phyloP scores from a whole-genome alignment of 2,888 invertebrate genomes.

The Cheilosia vernalis region DNA sequence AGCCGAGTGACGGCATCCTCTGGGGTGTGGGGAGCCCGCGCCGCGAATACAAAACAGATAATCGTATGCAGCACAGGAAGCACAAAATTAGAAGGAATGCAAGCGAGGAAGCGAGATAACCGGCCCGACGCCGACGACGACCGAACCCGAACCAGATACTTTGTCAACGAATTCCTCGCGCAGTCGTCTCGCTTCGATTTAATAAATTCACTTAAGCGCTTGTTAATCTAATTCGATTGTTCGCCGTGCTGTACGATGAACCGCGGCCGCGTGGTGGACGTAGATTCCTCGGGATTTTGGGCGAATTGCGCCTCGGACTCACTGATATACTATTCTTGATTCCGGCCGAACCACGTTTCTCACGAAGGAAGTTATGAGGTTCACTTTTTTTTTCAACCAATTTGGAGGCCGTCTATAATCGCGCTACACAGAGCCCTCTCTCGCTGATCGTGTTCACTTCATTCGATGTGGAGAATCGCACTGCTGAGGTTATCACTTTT shows the following conservation, averaged over 20 bases:
- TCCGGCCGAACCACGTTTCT: neutral
- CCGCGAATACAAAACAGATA: slow-evolving; percentile 52
- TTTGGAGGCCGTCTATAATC: slow-evolving; percentile 8
- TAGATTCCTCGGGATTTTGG: slow-evolving; percentile 44
- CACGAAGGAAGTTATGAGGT: slow-evolving; percentile 17
- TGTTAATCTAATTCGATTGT: slow-evolving; percentile 73
- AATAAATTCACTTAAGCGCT: slow-evolving; percentile 74
- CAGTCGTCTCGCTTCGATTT: slow-evolving; percentile 65
- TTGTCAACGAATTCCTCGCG: slow-evolving; percentile 67
- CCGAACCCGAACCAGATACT: slow-evolving; percentile 55
- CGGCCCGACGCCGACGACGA: slow-evolving; percentile 37
- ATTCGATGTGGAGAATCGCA: slow-evolving; percentile 69
- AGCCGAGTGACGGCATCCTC: slow-evolving; percentile 27
- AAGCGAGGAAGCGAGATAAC: slow-evolving; percentile 67
- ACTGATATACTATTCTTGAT: slow-evolving; percentile 1
- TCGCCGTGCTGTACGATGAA: slow-evolving; percentile 18
- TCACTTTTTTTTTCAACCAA: slow-evolving; percentile 2
- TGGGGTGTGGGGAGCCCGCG: slow-evolving; percentile 26
- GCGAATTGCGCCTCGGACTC: slow-evolving; percentile 1
- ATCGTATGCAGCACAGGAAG: slow-evolving; percentile 69
- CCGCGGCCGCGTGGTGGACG: slow-evolving; percentile 53
- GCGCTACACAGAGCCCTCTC: slow-evolving; percentile 37
- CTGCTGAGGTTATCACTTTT: slow-evolving; percentile 73
- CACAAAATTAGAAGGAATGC: slow-evolving; percentile 74
- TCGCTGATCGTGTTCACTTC: slow-evolving; percentile 60